Evolutionary conservation across 2,888 invertebrate species (phyloP).

Genomic region (Dusona sp.): DNA sequence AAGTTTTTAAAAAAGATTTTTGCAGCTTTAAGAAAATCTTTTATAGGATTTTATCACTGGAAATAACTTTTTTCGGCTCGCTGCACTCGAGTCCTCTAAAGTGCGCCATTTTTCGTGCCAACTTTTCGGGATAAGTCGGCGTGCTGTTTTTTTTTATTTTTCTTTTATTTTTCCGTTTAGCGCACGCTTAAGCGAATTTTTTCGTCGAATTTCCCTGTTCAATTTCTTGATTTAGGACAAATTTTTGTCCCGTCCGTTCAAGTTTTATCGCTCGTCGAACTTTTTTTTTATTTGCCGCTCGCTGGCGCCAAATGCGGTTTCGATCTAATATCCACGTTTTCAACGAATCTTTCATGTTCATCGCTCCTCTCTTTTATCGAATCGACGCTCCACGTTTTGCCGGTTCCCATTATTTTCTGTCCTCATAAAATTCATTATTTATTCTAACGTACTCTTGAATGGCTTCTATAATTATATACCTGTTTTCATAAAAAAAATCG

Average conservation of each 20-base stretch:
- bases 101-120: slow-evolving; percentile 3
- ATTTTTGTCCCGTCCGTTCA: not conserved
- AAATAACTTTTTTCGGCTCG: not conserved
- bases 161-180: not conserved
- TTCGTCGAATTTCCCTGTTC: not conserved
- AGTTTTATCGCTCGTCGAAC: not conserved
- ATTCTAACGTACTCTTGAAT: not conserved
- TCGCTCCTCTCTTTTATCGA: not conserved
- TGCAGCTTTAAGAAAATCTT: not conserved
- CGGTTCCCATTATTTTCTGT: not conserved
- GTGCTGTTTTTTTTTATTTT: not conserved
- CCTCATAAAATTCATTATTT: not conserved
- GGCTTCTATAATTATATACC: not conserved
- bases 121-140: not conserved
- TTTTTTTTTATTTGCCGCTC: not conserved
- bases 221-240: not conserved
- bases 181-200: not conserved
- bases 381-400: not conserved
- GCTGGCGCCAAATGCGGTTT: not conserved
- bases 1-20: not conserved
- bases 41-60: not conserved
- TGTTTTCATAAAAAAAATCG: not conserved
- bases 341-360: not conserved
- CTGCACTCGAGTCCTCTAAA: not conserved
- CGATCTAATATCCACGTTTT: not conserved